A percentile compares a stretch with the other conserved stretches of the same genome.
Conservation (phyloP, 2,888 invertebrate species). For the Siphlonurus alternatus region DNA sequence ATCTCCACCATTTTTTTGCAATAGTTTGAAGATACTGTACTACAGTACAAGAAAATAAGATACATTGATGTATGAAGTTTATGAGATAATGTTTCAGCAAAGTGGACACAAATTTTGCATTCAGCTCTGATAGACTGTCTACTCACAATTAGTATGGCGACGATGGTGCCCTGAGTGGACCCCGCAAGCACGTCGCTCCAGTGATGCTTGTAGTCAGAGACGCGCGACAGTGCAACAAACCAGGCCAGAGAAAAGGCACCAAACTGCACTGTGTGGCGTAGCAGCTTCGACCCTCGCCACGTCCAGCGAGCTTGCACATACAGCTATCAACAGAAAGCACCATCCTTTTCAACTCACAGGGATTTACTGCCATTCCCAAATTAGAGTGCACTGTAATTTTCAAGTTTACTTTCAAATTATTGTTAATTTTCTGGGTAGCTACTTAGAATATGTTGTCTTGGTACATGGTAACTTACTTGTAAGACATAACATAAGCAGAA, state of each 20-base stretch:
- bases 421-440: too few relatives aligned
- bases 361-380: background rate
- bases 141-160: slow-evolving; percentile 13
- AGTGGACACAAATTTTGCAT: too few relatives aligned
- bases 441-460: too few relatives aligned
- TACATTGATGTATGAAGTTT: too few relatives aligned
- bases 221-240: slow-evolving; percentile 75
- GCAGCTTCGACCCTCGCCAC: slow-evolving; percentile 61
- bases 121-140: background rate
- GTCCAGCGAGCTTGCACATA: slow-evolving; percentile 75
- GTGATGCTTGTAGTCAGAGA: slow-evolving; percentile 95
- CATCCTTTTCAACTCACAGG: background rate
- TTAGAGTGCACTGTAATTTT: background rate
- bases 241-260: slow-evolving; percentile 60
- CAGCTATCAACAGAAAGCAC: slow-evolving; percentile 39
- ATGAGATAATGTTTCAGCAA: too few relatives aligned
- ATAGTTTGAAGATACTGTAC: too few relatives aligned
- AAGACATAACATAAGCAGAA: too few relatives aligned
- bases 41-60: too few relatives aligned
- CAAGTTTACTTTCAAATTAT: too few relatives aligned
- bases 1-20: too few relatives aligned
- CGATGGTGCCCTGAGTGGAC: slow-evolving; percentile 19
- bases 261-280: slow-evolving; percentile 75
- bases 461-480: too few relatives aligned
- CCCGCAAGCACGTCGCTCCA: slow-evolving; percentile 94